Evolutionary conservation across 2,797 vertebrate genomes (phyloP).

Genomic region (Ptychobarbus kaznakovi): DNA sequence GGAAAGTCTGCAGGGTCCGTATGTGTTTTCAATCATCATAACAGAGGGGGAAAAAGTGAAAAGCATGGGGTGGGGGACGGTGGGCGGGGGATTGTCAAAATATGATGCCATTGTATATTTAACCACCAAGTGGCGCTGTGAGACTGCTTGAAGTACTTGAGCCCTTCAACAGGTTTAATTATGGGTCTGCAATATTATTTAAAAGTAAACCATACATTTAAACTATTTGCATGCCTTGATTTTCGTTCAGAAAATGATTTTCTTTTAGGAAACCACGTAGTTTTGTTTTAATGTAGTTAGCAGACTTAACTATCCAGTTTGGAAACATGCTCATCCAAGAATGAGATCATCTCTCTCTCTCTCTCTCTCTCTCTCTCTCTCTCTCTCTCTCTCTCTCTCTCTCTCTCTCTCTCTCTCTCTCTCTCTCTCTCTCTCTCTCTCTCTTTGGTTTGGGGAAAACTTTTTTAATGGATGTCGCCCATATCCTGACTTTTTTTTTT

Average conservation of each 20-base stretch:
- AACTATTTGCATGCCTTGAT: not conserved
- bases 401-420: too few species aligned
- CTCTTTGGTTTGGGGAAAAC: conserved; percentile 1
- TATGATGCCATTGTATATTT: conserved; percentile 22
- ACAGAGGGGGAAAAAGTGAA: not conserved
- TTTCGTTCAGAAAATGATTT: not conserved
- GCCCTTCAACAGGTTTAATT: not conserved
- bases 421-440: not conserved
- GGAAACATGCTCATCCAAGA: conserved; percentile 43
- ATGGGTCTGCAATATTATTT: not conserved
- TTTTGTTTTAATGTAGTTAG: not conserved
- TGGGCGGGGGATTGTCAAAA: not conserved
- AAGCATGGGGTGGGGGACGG: conserved; percentile 17
- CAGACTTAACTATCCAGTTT: conserved; percentile 1
- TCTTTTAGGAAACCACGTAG: not conserved
- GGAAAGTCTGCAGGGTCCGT: conserved; percentile 59
- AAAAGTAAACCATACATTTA: not conserved
- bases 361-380: not conserved
- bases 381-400: not conserved
- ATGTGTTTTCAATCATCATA: conserved; percentile 66
- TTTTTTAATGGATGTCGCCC: not conserved
- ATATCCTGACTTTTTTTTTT: not conserved
- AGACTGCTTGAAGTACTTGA: conserved; percentile 10
- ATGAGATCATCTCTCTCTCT: conserved; percentile 51
- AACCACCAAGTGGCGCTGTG: conserved; percentile 57